A percentile compares a stretch with the other conserved stretches of the same genome.
phyloP scores from a whole-genome alignment of 2,797 vertebrate species.

The Caiman crocodilus region DNA sequence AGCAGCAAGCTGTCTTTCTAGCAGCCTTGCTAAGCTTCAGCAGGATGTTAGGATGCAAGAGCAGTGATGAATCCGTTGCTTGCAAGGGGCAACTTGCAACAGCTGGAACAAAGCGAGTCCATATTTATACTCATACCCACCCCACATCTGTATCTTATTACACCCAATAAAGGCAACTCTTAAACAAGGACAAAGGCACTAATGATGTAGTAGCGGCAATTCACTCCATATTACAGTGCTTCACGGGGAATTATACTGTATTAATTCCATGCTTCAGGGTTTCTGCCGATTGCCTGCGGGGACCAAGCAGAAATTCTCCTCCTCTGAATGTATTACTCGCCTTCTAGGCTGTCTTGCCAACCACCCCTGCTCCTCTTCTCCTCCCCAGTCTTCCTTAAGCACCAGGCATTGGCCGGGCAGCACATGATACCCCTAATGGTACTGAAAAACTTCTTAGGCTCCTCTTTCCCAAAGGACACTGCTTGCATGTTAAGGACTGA shows the following conservation, averaged over 20 bases:
- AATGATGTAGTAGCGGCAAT: neutral
- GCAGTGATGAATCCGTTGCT: fast-evolving
- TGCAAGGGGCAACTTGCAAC: neutral
- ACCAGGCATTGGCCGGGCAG: too few species aligned
- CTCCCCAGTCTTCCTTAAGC: too few species aligned
- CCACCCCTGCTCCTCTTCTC: too few species aligned
- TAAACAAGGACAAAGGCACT: neutral
- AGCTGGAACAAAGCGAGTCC: fast-evolving
- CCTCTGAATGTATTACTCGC: too few species aligned
- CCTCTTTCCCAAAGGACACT: too few species aligned
- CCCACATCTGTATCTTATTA: neutral
- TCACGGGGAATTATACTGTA: neutral
- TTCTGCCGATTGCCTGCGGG: too few species aligned
- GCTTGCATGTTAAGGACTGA: too few species aligned
- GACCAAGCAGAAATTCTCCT: too few species aligned
- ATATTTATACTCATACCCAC: fast-evolving
- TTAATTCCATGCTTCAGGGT: too few species aligned
- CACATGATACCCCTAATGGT: too few species aligned
- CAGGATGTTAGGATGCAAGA: neutral
- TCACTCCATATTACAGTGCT: neutral
- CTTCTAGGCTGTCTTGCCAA: too few species aligned
- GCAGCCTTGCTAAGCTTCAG: neutral
- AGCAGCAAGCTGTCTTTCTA: neutral
- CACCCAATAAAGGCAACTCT: neutral
- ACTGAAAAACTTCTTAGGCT: too few species aligned